Conservation (phyloP, 2,113 vertebrate species). For the Raja brachyura region DNA sequence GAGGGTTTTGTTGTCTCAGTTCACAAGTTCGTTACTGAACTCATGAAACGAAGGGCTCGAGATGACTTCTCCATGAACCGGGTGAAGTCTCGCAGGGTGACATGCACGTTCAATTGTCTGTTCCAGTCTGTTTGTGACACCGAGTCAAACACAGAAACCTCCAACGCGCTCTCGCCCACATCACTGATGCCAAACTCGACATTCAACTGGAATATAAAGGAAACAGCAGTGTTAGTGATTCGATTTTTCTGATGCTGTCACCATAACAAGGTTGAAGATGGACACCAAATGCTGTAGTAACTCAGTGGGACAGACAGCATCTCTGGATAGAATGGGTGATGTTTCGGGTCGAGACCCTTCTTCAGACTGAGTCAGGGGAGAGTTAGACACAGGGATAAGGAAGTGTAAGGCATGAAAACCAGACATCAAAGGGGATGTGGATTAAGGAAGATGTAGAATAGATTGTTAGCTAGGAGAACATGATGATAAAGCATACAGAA, state of each 20-base stretch:
- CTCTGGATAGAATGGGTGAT: no score
- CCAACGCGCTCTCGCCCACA: slow-evolving; percentile 17
- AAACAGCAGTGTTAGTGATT: background rate
- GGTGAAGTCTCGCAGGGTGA: slow-evolving; percentile 61
- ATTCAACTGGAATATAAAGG: slow-evolving; percentile 22
- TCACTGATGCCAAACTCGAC: background rate
- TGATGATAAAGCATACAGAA: no score
- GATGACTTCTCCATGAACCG: slow-evolving; percentile 60
- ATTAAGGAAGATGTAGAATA: no score
- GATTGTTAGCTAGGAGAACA: no score
- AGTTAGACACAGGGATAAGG: no score
- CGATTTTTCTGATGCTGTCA: background rate
- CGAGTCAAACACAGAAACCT: slow-evolving; percentile 47
- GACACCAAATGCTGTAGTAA: no score
- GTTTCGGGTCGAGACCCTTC: no score
- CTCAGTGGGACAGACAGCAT: no score
- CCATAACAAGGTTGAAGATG: no score
- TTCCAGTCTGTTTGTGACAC: slow-evolving; percentile 49
- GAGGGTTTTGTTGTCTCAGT: background rate
- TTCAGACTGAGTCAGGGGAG: no score
- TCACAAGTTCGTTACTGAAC: background rate
- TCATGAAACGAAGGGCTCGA: slow-evolving; percentile 49
- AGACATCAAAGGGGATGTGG: no score
- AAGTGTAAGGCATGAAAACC: no score
- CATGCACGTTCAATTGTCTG: slow-evolving; percentile 51